These are phyloP conservation scores for Helicoverpa assulta DNA, from an alignment of 2,888 invertebrate genomes.

Conservation along the genomic window DNA sequence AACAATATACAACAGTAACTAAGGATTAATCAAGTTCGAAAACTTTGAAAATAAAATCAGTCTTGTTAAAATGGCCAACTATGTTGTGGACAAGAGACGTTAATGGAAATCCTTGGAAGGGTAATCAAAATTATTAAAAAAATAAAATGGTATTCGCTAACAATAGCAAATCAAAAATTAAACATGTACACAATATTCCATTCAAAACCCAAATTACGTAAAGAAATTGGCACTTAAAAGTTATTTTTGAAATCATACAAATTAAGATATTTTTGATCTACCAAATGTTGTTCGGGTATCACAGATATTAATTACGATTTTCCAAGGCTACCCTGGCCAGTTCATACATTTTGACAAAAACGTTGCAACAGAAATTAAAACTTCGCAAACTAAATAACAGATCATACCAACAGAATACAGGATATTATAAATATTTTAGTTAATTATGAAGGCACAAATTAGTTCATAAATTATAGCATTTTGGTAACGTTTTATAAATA, in stretches of 20 bases:
- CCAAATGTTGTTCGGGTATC: slow-evolving; percentile 75
- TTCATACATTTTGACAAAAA: slow-evolving; percentile 59
- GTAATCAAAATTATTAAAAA: slow-evolving; percentile 73
- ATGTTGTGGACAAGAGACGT: slow-evolving; percentile 78
- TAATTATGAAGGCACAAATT: slow-evolving; percentile 75
- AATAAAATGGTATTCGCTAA: slow-evolving; percentile 76
- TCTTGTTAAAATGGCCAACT: slow-evolving; percentile 91
- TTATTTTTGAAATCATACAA: slow-evolving; percentile 65
- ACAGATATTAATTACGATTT: slow-evolving; percentile 79
- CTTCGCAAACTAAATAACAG: slow-evolving; percentile 69
- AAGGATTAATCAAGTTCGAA: slow-evolving; percentile 86
- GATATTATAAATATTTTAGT: slow-evolving; percentile 62
- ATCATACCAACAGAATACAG: slow-evolving; percentile 63
- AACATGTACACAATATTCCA: slow-evolving; percentile 78
- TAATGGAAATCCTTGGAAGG: slow-evolving; percentile 80
- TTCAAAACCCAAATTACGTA: slow-evolving; percentile 73
- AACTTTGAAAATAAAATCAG: slow-evolving; percentile 89
- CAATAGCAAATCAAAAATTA: slow-evolving; percentile 76
- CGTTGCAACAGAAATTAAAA: slow-evolving; percentile 68
- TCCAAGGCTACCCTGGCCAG: slow-evolving; percentile 72
- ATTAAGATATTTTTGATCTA: slow-evolving; percentile 64
- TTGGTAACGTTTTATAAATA: slow-evolving; percentile 80
- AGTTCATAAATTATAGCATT: slow-evolving; percentile 72
- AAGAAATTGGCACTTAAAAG: slow-evolving; percentile 81
- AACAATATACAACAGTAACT: slow-evolving; percentile 89